A percentile compares a stretch with the other conserved stretches of the same genome.
phyloP scores from a whole-genome alignment of 2,113 vertebrate genomes.

The Gobiocypris rarus region DNA sequence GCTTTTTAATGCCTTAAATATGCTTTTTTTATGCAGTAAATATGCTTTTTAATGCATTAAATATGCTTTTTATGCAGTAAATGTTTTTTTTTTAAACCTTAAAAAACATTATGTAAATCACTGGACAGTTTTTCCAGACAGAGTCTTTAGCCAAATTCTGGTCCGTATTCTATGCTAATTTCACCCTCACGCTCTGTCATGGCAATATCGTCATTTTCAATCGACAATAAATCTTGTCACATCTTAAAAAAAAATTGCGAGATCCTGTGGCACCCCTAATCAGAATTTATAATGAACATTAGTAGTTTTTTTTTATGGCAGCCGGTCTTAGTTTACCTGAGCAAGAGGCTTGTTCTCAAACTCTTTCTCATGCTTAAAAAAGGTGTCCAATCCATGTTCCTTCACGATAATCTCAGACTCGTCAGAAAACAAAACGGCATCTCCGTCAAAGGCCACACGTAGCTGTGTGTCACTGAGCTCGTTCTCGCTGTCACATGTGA shows the following conservation, averaged over 20 bases:
- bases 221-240: too few species aligned
- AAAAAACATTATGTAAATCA: too few species aligned
- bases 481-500: conserved; percentile 83
- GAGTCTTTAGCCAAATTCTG: too few species aligned
- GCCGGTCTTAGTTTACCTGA: conserved; percentile 77
- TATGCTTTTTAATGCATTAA: too few species aligned
- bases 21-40: too few species aligned
- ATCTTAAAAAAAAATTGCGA: too few species aligned
- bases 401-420: conserved; percentile 94
- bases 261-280: background rate
- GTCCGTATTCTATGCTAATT: too few species aligned
- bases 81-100: too few species aligned
- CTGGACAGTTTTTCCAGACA: background rate
- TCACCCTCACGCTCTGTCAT: too few species aligned
- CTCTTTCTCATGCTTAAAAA: conserved; percentile 90
- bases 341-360: conserved; percentile 92
- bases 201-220: too few species aligned
- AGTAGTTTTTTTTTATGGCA: background rate
- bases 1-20: too few species aligned
- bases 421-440: conserved; percentile 92
- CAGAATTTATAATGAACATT: background rate
- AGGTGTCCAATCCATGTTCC: conserved; percentile 89
- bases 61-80: too few species aligned
- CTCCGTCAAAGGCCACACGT: conserved; percentile 91
- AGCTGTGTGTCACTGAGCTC: conserved; percentile 86